Evolutionary conservation across 30 jellyfish, hydroid and myxozoan genomes (phyloP), one percentile per base, ranked within the genome.

Genomic region (Aurelia sp.): DNA sequence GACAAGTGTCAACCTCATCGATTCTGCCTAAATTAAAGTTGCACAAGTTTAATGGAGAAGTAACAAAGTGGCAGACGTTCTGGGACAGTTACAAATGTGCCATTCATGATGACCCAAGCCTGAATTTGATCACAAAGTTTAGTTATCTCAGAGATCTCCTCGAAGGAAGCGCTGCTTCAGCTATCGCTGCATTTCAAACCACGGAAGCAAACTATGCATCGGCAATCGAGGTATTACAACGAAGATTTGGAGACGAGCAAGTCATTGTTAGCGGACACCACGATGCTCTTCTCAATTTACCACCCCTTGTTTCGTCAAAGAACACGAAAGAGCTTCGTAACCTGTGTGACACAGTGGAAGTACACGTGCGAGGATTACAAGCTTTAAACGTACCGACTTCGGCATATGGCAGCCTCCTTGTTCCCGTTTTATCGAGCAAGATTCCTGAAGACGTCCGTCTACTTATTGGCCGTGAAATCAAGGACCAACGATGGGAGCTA

Each of bases 41-140:
- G 58, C 55, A 77, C 30, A 55, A 55, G 13, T 77, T 77, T 59
- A 55, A 1, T 33, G 88, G 88, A 6, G 71, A 77, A 35, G 88
- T 60, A 1, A 77, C 69, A 44, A 48, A 77, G 19, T 60, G 88
- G 88, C 88, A 77, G 35, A 22, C 69, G 3, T 77, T 77, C 47
- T 77, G 88, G 88, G 88, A 77, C 79, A 15, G 61, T 15, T 77
- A 52, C 79, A 52, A 55, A 18, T 52, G 88, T 58, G 88, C 78
- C 20, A 77, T 77, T 8, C 88, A 77, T 58, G 83, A 21, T 7
- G 70, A 76, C 20, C 24, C 52, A n/a, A 57, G 70, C 9, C 79
- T 76, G 61, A 18, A 22, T 22, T 40, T 41, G 5, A 59, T 76
- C 55, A 60, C 68, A 17, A 76, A 76, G 24, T 76, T 76, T 47